Evolutionary conservation across 2,113 vertebrate genomes (phyloP).

Genomic region (Crypturellus undulatus): DNA sequence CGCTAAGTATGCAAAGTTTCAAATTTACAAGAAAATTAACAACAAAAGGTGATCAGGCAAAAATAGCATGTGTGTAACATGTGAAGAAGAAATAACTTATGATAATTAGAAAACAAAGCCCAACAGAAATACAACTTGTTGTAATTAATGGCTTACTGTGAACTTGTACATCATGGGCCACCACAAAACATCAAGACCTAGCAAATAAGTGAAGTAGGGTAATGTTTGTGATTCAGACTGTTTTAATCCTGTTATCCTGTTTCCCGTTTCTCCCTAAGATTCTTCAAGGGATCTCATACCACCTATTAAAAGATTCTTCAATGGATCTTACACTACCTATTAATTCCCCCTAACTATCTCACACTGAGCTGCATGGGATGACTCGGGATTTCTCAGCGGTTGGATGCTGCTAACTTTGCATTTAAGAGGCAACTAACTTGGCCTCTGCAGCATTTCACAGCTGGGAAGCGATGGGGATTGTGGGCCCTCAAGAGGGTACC

Average conservation of each 20-base stretch:
- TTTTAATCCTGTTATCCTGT: background rate
- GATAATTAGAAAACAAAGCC: background rate
- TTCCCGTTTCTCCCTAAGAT: background rate
- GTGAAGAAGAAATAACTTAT: too few species aligned
- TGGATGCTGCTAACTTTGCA: background rate
- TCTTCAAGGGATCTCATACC: background rate
- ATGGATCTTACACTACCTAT: background rate
- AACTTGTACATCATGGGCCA: background rate
- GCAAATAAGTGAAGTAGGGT: background rate
- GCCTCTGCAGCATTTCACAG: background rate
- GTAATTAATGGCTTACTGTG: background rate
- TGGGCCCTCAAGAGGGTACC: background rate
- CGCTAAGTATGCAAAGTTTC: background rate
- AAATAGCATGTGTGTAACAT: background rate
- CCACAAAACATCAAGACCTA: background rate
- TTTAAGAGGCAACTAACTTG: background rate
- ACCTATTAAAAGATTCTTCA: background rate
- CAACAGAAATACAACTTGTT: background rate
- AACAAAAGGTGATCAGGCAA: background rate
- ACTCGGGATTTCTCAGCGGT: background rate
- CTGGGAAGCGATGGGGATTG: background rate
- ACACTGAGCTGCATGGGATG: background rate
- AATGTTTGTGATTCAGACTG: background rate
- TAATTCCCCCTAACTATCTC: background rate
- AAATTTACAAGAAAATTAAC: rapidly evolving